Evolutionary conservation across 2,113 vertebrate species (phyloP), one percentile per base, ranked within the genome.

Genomic region (Atrichornis clamosus): DNA sequence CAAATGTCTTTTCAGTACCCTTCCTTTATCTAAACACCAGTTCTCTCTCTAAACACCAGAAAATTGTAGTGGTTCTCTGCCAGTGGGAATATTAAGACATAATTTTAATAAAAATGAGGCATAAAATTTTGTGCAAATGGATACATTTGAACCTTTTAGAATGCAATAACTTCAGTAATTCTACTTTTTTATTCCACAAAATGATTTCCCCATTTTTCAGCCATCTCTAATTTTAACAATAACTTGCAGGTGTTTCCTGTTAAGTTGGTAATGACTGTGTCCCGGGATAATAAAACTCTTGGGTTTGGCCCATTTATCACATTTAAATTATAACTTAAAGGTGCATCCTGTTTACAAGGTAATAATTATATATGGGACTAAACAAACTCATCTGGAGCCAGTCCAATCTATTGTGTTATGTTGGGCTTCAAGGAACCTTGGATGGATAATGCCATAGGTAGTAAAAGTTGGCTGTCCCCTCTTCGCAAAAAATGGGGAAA

Each of bases 321-420:
- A 97, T 97, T 95, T 96, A 97, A 96, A 96, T 94, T 95, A 94
- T 95, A 96, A 96, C 78, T 96, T 92, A 96, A 97, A 97, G 95
- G 94, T 97, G 97, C 67, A 97, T 97, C 97, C 97, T 97, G 97
- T 97, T 97, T 97, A 97, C 90, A 91, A 90, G 85, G 93, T 91
- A 95, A 94, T 96, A 96, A 96, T 94, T 96, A 62, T 86, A 88
- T 92, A 82, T 68, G 89, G 94, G 76, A 88, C 95, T 83, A 96
- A 97, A 97, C 95, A 97, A 97, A 95, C 94, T 89, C 50, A 33
- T 81, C 94, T 96, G 95, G 90, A 96, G 75, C 37, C 81, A 83
- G 59, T 84, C 90, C 95, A 94, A 21, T 63, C 93, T 87, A 97
- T 96, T 97, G 94, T 97, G n/a, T 59, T 90, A 30, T 52, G 76